Conservation (phyloP, 2,797 vertebrate species). For the Bovichtus diacanthus region DNA sequence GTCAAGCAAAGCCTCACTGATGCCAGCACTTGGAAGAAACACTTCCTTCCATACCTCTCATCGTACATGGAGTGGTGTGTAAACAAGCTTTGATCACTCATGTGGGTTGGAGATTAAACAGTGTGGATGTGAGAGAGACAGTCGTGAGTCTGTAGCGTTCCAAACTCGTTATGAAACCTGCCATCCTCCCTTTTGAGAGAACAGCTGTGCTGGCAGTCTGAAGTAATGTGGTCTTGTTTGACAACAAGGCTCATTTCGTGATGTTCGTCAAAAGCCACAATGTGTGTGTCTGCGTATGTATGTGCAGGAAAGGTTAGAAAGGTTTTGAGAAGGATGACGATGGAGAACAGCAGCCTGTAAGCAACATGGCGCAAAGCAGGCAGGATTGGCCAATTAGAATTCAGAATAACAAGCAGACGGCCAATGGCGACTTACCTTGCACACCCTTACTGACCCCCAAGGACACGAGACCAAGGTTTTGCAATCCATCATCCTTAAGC, state of each 20-base stretch:
- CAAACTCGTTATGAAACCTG: slow-evolving; percentile 78
- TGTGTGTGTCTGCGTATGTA: slow-evolving; percentile 33
- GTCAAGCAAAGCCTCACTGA: slow-evolving; percentile 78
- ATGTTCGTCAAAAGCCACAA: slow-evolving; percentile 53
- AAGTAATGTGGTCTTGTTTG: slow-evolving; percentile 79
- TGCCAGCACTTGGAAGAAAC: slow-evolving; percentile 77
- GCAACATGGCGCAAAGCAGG: slow-evolving; percentile 59
- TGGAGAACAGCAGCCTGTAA: slow-evolving; percentile 55
- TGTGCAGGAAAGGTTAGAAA: slow-evolving; percentile 40
- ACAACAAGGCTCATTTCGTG: slow-evolving; percentile 72
- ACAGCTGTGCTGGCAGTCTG: slow-evolving; percentile 78
- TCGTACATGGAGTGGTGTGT: slow-evolving; percentile 76
- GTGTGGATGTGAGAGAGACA: slow-evolving; percentile 72
- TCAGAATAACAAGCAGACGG: slow-evolving; percentile 64
- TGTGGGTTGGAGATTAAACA: slow-evolving; percentile 83
- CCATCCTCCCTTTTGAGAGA: slow-evolving; percentile 78
- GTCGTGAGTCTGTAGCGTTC: slow-evolving; percentile 73
- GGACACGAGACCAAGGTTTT: slow-evolving; percentile 79
- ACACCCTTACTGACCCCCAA: slow-evolving; percentile 75
- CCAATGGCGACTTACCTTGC: slow-evolving; percentile 78
- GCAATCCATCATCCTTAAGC: slow-evolving; percentile 79
- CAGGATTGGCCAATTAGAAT: slow-evolving; percentile 67
- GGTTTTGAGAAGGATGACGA: slow-evolving; percentile 48
- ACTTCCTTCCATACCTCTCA: slow-evolving; percentile 79
- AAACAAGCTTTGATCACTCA: slow-evolving; percentile 84